A percentile compares a stretch with the other conserved stretches of the same genome.
phyloP scores from a whole-genome alignment of 92 coral and sea anemone genomes.

The Palythoa grandis region DNA sequence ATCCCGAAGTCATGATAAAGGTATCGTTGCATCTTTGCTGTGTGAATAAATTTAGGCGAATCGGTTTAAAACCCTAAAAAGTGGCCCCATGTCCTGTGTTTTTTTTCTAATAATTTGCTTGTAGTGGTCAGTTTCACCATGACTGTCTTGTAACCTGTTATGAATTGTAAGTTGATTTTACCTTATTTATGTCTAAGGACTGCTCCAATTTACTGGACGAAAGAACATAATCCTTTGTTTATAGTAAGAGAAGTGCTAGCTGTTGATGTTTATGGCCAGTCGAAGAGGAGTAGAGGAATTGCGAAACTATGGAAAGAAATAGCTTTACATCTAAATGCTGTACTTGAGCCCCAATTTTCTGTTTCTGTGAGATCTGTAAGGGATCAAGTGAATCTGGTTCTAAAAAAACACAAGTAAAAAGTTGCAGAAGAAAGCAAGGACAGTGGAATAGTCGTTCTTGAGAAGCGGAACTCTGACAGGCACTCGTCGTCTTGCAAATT shows the following conservation, averaged over 20 bases:
- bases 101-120: too few relatives aligned
- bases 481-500: constrained; percentile 35
- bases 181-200: too few relatives aligned
- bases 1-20: too few relatives aligned
- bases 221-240: too few relatives aligned
- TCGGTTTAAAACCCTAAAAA: too few relatives aligned
- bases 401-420: constrained; percentile 43
- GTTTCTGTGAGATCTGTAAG: constrained; percentile 52
- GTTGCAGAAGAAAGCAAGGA: constrained; percentile 55
- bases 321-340: constrained; percentile 34
- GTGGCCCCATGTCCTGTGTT: too few relatives aligned
- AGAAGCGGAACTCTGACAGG: constrained; percentile 12
- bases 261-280: not conserved
- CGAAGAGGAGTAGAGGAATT: constrained; percentile 46
- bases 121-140: too few relatives aligned
- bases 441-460: constrained; percentile 44
- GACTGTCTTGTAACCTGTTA: too few relatives aligned
- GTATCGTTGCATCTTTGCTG: too few relatives aligned
- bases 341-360: constrained; percentile 18
- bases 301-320: constrained; percentile 44
- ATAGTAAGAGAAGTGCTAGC: too few relatives aligned
- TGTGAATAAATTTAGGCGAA: too few relatives aligned
- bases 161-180: too few relatives aligned
- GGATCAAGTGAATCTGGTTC: constrained; percentile 16
- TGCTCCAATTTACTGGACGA: constrained; percentile 25